A percentile compares a stretch with the other conserved stretches of the same genome.
Evolutionary conservation across 2,888 invertebrate genomes (phyloP).

Genomic region (Pherbina coryleti): DNA sequence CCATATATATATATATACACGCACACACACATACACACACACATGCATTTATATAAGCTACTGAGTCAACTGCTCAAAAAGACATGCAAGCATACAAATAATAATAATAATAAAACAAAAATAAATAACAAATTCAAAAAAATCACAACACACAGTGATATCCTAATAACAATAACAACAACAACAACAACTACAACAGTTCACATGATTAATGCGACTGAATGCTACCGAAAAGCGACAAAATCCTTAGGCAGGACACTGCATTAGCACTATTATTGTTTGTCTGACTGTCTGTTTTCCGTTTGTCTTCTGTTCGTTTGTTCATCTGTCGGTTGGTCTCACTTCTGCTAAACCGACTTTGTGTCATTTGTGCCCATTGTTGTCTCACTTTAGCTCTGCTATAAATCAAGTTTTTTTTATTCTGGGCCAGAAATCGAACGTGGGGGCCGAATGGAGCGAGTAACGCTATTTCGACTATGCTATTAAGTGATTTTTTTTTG

Average conservation of each 20-base stretch:
- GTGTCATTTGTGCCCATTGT: neutral
- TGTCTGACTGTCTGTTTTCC: no score
- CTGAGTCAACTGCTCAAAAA: no score
- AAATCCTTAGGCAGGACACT: constrained; percentile 3
- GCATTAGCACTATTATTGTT: neutral
- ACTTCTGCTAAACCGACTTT: neutral
- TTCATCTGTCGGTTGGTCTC: neutral
- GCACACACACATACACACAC: neutral
- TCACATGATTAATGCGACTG: constrained; percentile 1
- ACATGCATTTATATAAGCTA: no score
- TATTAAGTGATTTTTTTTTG: no score
- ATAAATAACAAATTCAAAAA: neutral
- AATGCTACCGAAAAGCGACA: neutral
- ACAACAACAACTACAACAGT: neutral
- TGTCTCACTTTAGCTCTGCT: neutral
- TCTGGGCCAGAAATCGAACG: neutral
- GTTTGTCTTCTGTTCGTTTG: neutral
- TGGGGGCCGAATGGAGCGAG: no score
- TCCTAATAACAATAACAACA: constrained; percentile 6
- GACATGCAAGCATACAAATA: no score
- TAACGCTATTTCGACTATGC: no score
- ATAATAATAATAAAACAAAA: neutral
- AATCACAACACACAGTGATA: neutral
- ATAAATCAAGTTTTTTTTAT: constrained; percentile 4
- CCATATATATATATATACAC: neutral